Conservation (phyloP, 1,140 invertebrate genomes). For the Macrotrachela quadricornifera region DNA sequence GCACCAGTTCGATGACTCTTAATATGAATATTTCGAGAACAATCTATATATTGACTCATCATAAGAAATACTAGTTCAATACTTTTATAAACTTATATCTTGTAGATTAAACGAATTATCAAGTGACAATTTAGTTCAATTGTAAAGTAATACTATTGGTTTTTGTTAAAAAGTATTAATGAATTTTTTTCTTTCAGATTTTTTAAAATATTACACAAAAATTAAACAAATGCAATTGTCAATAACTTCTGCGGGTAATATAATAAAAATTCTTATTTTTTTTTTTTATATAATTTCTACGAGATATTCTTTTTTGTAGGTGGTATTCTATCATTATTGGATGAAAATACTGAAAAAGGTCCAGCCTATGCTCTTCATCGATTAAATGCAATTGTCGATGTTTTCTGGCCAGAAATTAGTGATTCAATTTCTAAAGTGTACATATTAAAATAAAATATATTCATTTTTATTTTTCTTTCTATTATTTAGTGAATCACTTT, state of each 20-base stretch:
- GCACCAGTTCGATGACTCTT: no score
- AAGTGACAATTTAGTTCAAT: no score
- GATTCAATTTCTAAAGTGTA: constrained; percentile 90
- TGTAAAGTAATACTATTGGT: neutral
- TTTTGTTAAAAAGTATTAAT: constrained; percentile 95
- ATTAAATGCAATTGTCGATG: constrained; percentile 74
- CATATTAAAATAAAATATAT: constrained; percentile 15
- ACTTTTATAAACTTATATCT: no score
- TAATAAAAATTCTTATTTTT: constrained; percentile 61
- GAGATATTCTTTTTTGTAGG: constrained; percentile 37
- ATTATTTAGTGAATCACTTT: constrained; percentile 56
- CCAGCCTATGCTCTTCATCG: constrained; percentile 58
- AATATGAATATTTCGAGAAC: no score
- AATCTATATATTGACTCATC: no score
- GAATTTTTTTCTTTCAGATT: constrained; percentile 89
- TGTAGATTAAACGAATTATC: no score
- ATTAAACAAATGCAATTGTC: constrained; percentile 72
- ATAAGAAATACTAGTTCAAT: no score
- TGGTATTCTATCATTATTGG: constrained; percentile 79
- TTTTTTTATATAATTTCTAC: constrained; percentile 50
- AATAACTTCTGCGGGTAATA: constrained; percentile 76
- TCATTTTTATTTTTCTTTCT: constrained; percentile 8
- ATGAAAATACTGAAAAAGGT: constrained; percentile 38
- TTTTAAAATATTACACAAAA: constrained; percentile 71
- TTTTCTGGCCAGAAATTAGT: constrained; percentile 95